These are phyloP conservation scores for Zoanthus gigantus DNA, from an alignment of 92 coral and sea anemone species.

Conservation along the genomic window DNA sequence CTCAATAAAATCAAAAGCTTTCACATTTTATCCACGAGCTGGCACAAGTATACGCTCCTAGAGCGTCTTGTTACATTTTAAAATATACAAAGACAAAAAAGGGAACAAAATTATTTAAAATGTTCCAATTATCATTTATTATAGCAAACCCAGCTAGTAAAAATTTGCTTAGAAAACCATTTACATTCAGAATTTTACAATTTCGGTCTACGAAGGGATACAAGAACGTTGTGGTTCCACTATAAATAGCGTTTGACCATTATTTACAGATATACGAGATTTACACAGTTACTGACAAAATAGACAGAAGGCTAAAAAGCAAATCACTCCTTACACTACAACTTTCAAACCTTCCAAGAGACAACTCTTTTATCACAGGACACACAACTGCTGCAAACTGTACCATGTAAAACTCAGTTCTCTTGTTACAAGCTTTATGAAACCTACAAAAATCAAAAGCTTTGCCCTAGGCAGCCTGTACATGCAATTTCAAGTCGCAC, in stretches of 20 bases:
- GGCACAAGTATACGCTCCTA: no score
- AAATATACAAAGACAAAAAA: not conserved
- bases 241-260: constrained; percentile 39
- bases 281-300: not conserved
- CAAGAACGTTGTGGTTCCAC: constrained; percentile 23
- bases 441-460: not conserved
- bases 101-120: not conserved
- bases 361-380: not conserved
- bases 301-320: not conserved
- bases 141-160: constrained; percentile 47
- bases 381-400: constrained; percentile 4
- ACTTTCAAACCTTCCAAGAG: constrained; percentile 4
- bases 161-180: constrained; percentile 48
- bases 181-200: constrained; percentile 51
- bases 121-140: constrained; percentile 43
- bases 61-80: no score
- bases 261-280: constrained; percentile 39
- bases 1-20: no score
- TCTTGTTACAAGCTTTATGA: constrained; percentile 7
- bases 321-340: not conserved
- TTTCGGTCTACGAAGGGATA: constrained; percentile 13
- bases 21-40: no score
- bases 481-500: not conserved
- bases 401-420: constrained; percentile 1
- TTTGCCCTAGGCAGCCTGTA: not conserved